Evolutionary conservation across 2,113 vertebrate genomes (phyloP).

Genomic region (Pipra filicauda): DNA sequence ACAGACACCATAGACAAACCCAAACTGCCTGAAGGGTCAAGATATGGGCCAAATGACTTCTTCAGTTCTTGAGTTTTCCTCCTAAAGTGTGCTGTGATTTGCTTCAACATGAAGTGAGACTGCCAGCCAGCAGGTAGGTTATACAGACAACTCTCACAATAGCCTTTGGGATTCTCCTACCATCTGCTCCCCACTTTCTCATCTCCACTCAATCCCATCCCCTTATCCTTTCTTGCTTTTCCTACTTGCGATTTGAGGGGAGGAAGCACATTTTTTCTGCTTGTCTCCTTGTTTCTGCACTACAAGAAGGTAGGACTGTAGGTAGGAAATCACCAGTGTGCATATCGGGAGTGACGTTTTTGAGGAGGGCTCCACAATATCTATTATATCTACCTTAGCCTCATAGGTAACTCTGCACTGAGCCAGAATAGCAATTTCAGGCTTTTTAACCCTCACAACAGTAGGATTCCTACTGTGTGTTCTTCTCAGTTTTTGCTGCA

Average conservation of each 20-base stretch:
- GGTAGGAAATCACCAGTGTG: not conserved
- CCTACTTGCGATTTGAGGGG: fast-evolving
- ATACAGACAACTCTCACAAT: fast-evolving
- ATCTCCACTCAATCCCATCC: not conserved
- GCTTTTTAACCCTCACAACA: not conserved
- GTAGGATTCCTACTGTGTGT: not conserved
- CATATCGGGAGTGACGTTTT: not conserved
- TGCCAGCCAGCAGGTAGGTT: not conserved
- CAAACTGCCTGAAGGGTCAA: not conserved
- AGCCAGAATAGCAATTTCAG: not conserved
- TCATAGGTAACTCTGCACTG: not conserved
- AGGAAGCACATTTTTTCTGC: not conserved
- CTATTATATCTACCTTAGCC: not conserved
- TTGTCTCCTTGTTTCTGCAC: not conserved
- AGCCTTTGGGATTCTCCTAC: not conserved
- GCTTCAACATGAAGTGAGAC: not conserved
- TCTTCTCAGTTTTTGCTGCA: not conserved
- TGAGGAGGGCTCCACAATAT: fast-evolving
- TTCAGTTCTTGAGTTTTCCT: not conserved
- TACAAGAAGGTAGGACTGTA: not conserved
- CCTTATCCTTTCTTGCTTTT: not conserved
- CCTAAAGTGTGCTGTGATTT: not conserved
- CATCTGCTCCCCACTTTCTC: not conserved
- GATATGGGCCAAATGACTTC: not conserved
- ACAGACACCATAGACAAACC: not conserved